Base-by-base conservation (phyloP, 1,140 invertebrate genomes). In the Sogatella furcifera region DNA sequence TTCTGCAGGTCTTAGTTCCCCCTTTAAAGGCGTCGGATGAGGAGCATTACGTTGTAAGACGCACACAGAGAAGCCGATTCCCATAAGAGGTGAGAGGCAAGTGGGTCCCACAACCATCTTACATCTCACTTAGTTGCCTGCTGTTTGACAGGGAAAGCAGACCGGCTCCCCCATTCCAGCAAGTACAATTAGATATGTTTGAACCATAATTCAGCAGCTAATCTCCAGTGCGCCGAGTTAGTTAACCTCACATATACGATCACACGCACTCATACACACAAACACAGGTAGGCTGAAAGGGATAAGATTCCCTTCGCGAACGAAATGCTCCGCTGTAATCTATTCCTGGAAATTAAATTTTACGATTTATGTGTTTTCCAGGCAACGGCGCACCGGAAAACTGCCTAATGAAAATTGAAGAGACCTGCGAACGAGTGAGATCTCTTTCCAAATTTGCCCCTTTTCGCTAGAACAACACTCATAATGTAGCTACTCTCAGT, bases 181-280 rank as follows among this genome's bases (percentile, higher is more conserved):
- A 49, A 22, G 15, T 49, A 59, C 57, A 59, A 59, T 59, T 59
- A 59, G 57, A 59, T 59, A 59, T 59, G 57, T 59, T 59, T 59
- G 44, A 59, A 49, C 57, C 44, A 59, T 59, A 59, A 59, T 31
- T 59, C 57, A 59, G 22, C 44, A 31, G 15, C 15, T 59, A 59
- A 59, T 59, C 57, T 59, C 44, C n/a, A 34, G 17, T 34, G 43
- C 15, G 46, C 46, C 46, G 14, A 34, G 41, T 59, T 59, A 59
- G 57, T 59, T 59, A 59, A 59, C 57, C 57, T 59, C 21, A 49
- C 21, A 49, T 49, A 17, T 49, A 49, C 21, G 24, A 44, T 44
- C 43, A 8, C 21, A 49, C 46, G 14, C 34, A 38, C 34, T 10
- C 21, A 49, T n/a, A 14, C 34, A 38, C 34, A 38, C 34, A 10